phyloP scores from a whole-genome alignment of 2,888 invertebrate species.

The Fissipunctia ypsillon region DNA sequence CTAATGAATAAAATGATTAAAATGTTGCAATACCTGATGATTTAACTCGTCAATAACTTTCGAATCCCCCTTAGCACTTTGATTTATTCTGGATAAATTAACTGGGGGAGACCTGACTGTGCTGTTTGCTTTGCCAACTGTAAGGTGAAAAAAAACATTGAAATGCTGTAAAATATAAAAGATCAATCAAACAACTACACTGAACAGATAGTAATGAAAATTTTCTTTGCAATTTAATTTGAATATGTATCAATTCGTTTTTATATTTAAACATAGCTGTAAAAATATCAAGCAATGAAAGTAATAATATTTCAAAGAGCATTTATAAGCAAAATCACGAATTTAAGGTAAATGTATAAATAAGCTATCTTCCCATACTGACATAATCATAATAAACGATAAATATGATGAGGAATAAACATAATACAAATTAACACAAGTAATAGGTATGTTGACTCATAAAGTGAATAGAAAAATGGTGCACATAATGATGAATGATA shows the following conservation, averaged over 20 bases:
- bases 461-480: conserved; percentile 35
- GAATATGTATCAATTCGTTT: not conserved
- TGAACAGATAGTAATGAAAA: not conserved
- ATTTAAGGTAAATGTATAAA: conserved; percentile 27
- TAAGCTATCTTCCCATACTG: conserved; percentile 44
- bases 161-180: not conserved
- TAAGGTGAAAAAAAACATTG: conserved; percentile 57
- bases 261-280: conserved; percentile 20
- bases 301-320: conserved; percentile 25
- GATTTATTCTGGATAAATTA: conserved; percentile 84
- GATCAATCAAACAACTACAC: not conserved
- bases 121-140: conserved; percentile 85
- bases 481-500: conserved; percentile 46
- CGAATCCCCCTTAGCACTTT: conserved; percentile 86
- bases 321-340: conserved; percentile 34
- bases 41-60: conserved; percentile 87
- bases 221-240: not conserved
- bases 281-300: conserved; percentile 41
- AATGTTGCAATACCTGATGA: conserved; percentile 79
- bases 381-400: conserved; percentile 26
- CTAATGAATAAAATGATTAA: not conserved
- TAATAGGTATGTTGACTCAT: conserved; percentile 29
- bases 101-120: conserved; percentile 84
- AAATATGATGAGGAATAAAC: conserved; percentile 51
- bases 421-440: conserved; percentile 37